Conservation (phyloP, 2,888 invertebrate species). For the Globia sparganii region DNA sequence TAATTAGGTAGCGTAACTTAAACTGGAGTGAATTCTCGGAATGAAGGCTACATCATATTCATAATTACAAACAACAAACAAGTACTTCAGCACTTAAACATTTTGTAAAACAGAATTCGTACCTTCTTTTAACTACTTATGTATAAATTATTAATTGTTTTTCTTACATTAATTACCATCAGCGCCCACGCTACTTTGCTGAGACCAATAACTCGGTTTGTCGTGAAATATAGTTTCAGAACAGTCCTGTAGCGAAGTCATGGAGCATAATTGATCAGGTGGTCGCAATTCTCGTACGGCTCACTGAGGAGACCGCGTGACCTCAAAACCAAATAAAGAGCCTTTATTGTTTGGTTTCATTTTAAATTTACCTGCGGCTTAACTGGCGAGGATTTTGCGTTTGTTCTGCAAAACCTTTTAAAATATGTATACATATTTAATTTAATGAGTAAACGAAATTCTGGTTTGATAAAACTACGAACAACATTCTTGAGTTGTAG, state of each 20-base stretch:
- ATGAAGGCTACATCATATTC: constrained; percentile 8
- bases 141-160: constrained; percentile 15
- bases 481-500: not conserved
- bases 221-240: constrained; percentile 22
- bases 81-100: not conserved
- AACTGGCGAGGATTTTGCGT: constrained; percentile 44
- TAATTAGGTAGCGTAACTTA: constrained; percentile 16
- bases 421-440: constrained; percentile 1
- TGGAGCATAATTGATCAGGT: constrained; percentile 40
- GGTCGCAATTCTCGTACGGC: constrained; percentile 32
- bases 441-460: not conserved
- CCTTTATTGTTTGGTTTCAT: constrained; percentile 58
- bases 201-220: constrained; percentile 20
- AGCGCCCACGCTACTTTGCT: not conserved
- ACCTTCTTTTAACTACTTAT: not conserved
- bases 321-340: constrained; percentile 56
- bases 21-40: not conserved
- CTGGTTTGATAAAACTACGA: not conserved
- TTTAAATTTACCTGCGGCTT: constrained; percentile 56
- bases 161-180: not conserved
- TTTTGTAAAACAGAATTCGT: not conserved
- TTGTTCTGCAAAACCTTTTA: constrained; percentile 32
- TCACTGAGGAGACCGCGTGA: constrained; percentile 39
- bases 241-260: not conserved
- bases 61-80: constrained; percentile 9